Base-by-base conservation (phyloP, 2,888 invertebrate genomes). In the Eulithis prunata region DNA sequence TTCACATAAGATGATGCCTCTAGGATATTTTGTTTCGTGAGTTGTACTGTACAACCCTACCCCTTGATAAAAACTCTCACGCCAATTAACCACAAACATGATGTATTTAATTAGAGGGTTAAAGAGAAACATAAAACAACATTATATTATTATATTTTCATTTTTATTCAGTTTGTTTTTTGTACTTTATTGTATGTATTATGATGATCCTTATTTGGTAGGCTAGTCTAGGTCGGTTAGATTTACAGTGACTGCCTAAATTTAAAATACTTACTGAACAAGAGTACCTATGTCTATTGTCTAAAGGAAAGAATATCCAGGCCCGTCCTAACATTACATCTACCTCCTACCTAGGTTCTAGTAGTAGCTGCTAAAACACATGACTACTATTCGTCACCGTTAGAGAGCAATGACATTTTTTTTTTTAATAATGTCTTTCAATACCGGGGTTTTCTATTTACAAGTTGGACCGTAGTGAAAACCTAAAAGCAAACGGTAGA, bases 81-180 rank as follows among this genome's bases (percentile, higher is more conserved):
- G 76, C 78, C 77, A 79, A 80, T 78, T 81, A 77, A 78, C 76
- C 77, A 75, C 79, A 79, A 76, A 79, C 80, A 81, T 78, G 76
- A 73, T 64, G 76, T 77, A 77, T 78, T 83, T 80, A 75, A 82
- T 79, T 76, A 74, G 76, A 77, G 81, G 78, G 76, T 79, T 72
- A 77, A 77, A 72, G 78, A 77, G 67, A 62, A 64, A 62, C 56
- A 57, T 32, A 32, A 32, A 58, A 63, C 57, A 67, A 49, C 32
- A 38, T 38, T 54, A 41, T 41, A 59, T 59, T 21, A 59, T 49
- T 38, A 10, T 8, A 53, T 12, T 6, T 52, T 51, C 14, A 47
- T 8, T 13, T 1, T 8, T 41, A 41, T 45, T 45, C n/a, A n/a
- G 4, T n/a, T n/a, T 45, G 45, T n/a, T 12, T 45, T 45, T 41